Base-by-base conservation (phyloP, 2,797 vertebrate genomes). In the Mus minutoides region DNA sequence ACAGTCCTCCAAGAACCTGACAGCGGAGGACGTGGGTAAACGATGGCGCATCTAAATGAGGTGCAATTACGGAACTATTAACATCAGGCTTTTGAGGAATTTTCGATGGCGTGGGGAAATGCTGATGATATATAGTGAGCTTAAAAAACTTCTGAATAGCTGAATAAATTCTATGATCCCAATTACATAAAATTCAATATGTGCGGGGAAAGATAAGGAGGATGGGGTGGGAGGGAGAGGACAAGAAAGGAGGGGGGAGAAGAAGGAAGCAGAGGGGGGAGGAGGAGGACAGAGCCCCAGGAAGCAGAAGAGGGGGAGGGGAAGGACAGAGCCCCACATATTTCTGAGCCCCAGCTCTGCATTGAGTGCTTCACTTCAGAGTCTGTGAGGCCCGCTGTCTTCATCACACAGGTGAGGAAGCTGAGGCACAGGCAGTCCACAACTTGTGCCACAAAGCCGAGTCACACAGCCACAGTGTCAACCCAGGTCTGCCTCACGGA, bases 71-170 rank as follows among this genome's bases (percentile, higher is more conserved):
- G 0, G 80, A 87, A 93, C 94, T 77, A 88, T 97, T 95, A 97
- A 73, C 94, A 96, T 95, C 88, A 40, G 3, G 88, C 88, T 96
- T 97, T 97, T 91, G 96, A 97, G 95, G 97, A 97, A 97, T 92
- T 93, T 85, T 97, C 95, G 62, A 46, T 77, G 90, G 43, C 84
- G 85, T 94, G 87, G 86, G 97, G 71, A 96, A 96, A 95, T 83
- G 95, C 95, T 93, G 95, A 97, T 96, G 96, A 96, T 93, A 88
- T 92, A 97, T 88, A 69, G 90, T 58, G 69, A 83, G 86, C 88
- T 87, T 76, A 52, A 95, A 90, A 85, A 96, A 93, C 16, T 76
- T 54, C 83, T 87, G 93, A 97, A 95, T 90, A 96, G 96, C 95
- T 94, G 95, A 97, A 95, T 86, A 96, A 71, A 97, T 92, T 86